Evolutionary conservation across 2,113 vertebrate genomes (phyloP).

Genomic region (Bos javanicus): DNA sequence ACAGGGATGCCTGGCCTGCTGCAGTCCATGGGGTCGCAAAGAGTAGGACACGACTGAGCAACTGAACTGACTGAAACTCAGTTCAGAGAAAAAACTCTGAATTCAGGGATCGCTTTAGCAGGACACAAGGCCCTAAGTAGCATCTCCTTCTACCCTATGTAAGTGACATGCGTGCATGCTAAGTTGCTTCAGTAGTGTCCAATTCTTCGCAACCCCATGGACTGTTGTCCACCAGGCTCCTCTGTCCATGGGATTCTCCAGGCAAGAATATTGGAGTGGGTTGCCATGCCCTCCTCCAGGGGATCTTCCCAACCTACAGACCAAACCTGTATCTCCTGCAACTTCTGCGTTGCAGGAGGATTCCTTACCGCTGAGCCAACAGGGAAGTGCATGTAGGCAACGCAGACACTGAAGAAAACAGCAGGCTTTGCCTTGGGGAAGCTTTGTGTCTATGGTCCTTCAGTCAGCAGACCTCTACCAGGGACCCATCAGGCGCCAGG

Average conservation of each 20-base stretch:
- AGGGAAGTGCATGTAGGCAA: not conserved
- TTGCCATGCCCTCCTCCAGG: not conserved
- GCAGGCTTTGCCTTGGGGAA: not conserved
- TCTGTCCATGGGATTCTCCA: not conserved
- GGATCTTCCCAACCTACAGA: not conserved
- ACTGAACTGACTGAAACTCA: not conserved
- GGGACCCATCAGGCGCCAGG: not conserved
- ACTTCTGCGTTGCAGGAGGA: not conserved
- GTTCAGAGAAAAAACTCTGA: not conserved
- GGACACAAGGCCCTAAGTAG: not conserved
- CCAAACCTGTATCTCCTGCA: not conserved
- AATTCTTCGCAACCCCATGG: not conserved
- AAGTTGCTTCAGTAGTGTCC: not conserved
- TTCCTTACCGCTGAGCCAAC: not conserved
- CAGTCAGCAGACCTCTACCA: not conserved
- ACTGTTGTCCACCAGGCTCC: not conserved
- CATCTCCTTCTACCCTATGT: too few species aligned
- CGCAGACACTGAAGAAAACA: fast-evolving
- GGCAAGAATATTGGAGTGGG: not conserved
- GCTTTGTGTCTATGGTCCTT: not conserved
- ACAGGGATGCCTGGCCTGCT: not conserved
- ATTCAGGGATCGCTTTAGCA: not conserved
- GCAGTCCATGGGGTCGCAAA: not conserved
- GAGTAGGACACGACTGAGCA: fast-evolving
- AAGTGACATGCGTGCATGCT: not conserved